These are phyloP conservation scores for Hydractinia echinata DNA, from an alignment of 30 jellyfish, hydroid and myxozoan genomes.

Conservation along the genomic window DNA sequence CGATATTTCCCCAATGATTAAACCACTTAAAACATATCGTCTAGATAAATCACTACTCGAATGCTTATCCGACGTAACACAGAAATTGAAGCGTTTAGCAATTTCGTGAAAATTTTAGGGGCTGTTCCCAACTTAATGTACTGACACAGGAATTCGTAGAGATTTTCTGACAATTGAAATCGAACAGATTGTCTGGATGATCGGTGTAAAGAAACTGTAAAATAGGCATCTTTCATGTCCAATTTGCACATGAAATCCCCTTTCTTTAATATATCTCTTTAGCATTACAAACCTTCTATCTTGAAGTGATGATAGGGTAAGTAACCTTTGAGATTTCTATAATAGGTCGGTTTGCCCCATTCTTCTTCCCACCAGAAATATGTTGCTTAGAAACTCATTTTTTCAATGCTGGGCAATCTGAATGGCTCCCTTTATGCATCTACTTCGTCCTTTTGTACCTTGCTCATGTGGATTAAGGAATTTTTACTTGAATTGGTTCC, in stretches of 20 bases:
- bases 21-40: constrained; percentile 26
- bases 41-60: constrained; percentile 20
- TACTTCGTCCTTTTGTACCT: background rate
- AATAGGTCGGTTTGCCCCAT: background rate
- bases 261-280: constrained; percentile 5
- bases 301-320: constrained; percentile 12
- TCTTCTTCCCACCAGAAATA: constrained; percentile 1
- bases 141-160: constrained; percentile 37
- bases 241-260: constrained; percentile 39
- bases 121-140: constrained; percentile 39
- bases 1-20: background rate
- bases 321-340: background rate
- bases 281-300: constrained; percentile 3
- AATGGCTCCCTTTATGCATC: background rate
- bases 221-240: constrained; percentile 39
- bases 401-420: background rate
- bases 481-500: background rate
- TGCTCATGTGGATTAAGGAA: background rate
- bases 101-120: constrained; percentile 33
- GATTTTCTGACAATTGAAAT: constrained; percentile 28
- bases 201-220: constrained; percentile 24
- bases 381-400: background rate
- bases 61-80: too few relatives aligned
- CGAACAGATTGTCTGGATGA: constrained; percentile 19
- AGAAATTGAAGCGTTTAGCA: too few relatives aligned